These are phyloP conservation scores for Lamellibrachia satsuma DNA, from an alignment of 2,888 invertebrate species.

Conservation along the genomic window DNA sequence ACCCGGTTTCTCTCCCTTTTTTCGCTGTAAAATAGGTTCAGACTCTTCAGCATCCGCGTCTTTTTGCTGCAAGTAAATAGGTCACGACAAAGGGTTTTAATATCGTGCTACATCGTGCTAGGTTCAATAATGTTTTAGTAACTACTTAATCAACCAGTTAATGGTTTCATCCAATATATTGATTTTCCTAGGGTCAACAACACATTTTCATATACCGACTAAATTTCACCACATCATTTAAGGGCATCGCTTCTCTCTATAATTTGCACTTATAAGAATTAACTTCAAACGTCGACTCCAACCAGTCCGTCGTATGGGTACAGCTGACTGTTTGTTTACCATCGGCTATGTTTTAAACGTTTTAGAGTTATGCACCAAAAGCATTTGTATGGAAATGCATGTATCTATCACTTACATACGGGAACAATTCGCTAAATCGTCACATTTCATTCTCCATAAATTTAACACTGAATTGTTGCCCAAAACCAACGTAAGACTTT, in stretches of 20 bases:
- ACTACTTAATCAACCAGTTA: too few species aligned
- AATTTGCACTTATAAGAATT: background rate
- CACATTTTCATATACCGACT: too few species aligned
- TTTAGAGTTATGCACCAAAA: background rate
- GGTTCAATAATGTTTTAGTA: background rate
- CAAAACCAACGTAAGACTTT: too few species aligned
- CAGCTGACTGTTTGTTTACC: background rate
- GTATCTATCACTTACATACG: too few species aligned
- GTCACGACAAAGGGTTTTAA: background rate
- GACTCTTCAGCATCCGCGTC: background rate
- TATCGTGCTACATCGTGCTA: background rate
- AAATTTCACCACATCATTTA: too few species aligned
- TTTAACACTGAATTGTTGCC: too few species aligned
- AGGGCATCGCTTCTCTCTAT: too few species aligned
- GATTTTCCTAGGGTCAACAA: too few species aligned
- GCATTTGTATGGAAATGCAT: background rate
- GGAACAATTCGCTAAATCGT: too few species aligned
- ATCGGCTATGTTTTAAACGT: background rate
- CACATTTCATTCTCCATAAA: too few species aligned
- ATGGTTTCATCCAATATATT: too few species aligned
- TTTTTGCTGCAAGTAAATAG: background rate
- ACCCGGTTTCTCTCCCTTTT: background rate
- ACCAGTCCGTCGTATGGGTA: background rate
- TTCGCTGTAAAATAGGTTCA: constrained; percentile 20
- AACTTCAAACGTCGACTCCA: background rate